Evolutionary conservation across 1,140 invertebrate species (phyloP).

Genomic region (Habropoda laboriosa): DNA sequence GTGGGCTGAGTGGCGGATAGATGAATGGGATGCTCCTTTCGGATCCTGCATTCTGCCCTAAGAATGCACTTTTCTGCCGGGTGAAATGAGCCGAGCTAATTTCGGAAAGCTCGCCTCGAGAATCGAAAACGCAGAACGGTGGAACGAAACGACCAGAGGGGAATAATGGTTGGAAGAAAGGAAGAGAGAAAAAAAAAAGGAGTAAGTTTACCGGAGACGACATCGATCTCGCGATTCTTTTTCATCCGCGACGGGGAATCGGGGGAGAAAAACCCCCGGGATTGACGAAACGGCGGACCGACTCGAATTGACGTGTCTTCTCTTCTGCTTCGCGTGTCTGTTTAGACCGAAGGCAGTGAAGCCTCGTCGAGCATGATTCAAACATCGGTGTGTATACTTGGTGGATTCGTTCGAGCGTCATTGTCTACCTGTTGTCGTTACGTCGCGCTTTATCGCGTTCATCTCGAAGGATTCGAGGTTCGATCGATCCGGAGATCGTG

Average conservation of each 20-base stretch:
- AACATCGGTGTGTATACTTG: background rate
- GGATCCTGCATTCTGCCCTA: constrained; percentile 60
- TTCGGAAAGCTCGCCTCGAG: constrained; percentile 64
- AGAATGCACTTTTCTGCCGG: constrained; percentile 73
- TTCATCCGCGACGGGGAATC: constrained; percentile 13
- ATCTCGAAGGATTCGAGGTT: constrained; percentile 40
- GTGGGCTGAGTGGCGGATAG: constrained; percentile 61
- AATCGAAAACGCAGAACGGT: constrained; percentile 6
- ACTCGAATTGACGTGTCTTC: background rate
- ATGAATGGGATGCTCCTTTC: constrained; percentile 75
- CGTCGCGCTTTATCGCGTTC: constrained; percentile 55
- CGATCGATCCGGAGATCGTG: background rate
- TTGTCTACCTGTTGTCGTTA: constrained; percentile 34
- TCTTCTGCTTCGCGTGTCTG: background rate
- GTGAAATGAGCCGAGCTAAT: constrained; percentile 78
- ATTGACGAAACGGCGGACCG: background rate
- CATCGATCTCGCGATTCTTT: constrained; percentile 46
- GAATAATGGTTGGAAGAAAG: constrained; percentile 22
- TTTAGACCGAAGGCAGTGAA: constrained; percentile 29
- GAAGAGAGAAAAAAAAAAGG: constrained; percentile 37
- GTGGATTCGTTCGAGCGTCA: background rate
- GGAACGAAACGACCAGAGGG: constrained; percentile 10
- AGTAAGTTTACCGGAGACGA: constrained; percentile 58
- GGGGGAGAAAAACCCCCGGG: constrained; percentile 16
- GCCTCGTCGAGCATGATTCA: constrained; percentile 9